These are phyloP conservation scores for Leucophora obtusa DNA, from an alignment of 2,888 invertebrate genomes.

Conservation along the genomic window DNA sequence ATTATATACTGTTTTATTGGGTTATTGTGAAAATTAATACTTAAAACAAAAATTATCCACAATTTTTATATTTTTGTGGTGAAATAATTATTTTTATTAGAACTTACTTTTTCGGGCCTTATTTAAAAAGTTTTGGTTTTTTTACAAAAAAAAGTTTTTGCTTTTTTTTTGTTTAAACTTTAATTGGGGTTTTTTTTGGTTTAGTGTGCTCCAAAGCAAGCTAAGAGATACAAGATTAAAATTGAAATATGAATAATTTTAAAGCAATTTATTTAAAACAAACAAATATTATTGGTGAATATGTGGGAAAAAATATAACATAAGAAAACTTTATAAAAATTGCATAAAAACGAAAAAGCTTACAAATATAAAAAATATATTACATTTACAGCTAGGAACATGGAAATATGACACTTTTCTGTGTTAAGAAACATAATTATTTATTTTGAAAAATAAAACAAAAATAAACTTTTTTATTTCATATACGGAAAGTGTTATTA, in stretches of 20 bases:
- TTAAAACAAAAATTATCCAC: conserved; percentile 40
- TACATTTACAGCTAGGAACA: no score
- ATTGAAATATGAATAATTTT: conserved; percentile 61
- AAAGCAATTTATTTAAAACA: conserved; percentile 60
- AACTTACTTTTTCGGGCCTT: conserved; percentile 60
- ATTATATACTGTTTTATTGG: background rate
- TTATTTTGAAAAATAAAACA: no score
- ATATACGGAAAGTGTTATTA: no score
- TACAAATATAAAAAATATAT: background rate
- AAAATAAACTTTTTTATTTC: no score
- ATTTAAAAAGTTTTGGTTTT: conserved; percentile 33
- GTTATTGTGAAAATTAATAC: conserved; percentile 40
- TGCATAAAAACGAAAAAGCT: background rate
- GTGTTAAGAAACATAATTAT: no score
- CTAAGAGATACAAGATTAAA: conserved; percentile 77
- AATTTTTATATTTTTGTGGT: conserved; percentile 10
- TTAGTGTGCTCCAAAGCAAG: conserved; percentile 79
- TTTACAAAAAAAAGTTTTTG: conserved; percentile 55
- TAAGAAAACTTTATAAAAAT: background rate
- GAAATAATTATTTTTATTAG: no score
- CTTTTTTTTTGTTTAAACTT: conserved; percentile 60
- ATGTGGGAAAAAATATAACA: background rate
- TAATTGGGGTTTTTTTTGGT: conserved; percentile 67
- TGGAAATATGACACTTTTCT: no score
- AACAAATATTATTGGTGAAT: conserved; percentile 9